Base-by-base conservation (phyloP, 1,140 invertebrate species). In the Triops longicaudatus region DNA sequence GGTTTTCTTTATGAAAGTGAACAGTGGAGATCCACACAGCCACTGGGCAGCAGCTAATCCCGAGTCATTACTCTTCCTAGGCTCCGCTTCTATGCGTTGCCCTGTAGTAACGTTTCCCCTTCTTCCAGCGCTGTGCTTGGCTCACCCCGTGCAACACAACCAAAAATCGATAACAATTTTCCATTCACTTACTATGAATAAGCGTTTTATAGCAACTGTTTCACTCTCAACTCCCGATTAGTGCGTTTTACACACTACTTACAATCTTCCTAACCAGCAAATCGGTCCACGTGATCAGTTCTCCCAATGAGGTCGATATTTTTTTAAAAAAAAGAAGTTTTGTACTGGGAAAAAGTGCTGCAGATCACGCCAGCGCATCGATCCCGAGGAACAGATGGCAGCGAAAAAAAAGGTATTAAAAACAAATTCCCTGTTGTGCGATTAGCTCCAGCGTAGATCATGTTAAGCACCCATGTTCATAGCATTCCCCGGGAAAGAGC, bases 51-150 rank as follows among this genome's bases (percentile, higher is more conserved):
- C 50, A 63, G 50, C 50, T 63, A 63, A 63, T 63, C 50, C 31
- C 50, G 22, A 63, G 50, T 63, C 50, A 63, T 63, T 63, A 63
- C n/a, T 63, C 50, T 63, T 63, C 50, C 50, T 63, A 22, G 50
- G 43, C 17, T 63, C 50, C 22, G 50, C 14, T 22, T 5, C 50
- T 14, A 22, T 63, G 22, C 50, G 14, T 63, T 7, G 14, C 17
- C 6, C 14, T 63, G 50, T 17, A 63, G 44, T 22, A 63, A 63
- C 10, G 44, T 22, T 63, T 63, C 14, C 10, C 44, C 14, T 63
- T 6, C 50, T 63, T 63, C 50, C 14, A 6, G 50, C 50, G 14
- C 50, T 22, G 7, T 14, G 7, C 17, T 63, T 63, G 50, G 50
- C 50, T n/a, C 50, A 63, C 50, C 5, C 44, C 17, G 50, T 22